Conservation (phyloP, 2,888 invertebrate genomes). For the Ametastegia equiseti region DNA sequence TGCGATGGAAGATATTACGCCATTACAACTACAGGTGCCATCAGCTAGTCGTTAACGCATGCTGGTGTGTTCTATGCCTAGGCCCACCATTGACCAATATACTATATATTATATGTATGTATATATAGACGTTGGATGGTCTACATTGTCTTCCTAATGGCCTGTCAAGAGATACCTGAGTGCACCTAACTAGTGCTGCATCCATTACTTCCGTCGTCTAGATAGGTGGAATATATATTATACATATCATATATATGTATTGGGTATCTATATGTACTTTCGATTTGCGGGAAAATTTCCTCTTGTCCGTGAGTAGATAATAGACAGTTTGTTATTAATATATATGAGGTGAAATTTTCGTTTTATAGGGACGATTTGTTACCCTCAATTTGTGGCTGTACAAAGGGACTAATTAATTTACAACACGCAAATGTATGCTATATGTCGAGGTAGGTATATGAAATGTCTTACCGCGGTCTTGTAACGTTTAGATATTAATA, state of each 20-base stretch:
- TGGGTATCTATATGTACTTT: background rate
- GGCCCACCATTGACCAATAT: slow-evolving; percentile 24
- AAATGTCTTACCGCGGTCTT: background rate
- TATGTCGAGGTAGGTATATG: background rate
- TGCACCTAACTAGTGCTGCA: slow-evolving; percentile 41
- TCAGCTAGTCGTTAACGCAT: slow-evolving; percentile 35
- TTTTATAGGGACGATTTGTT: background rate
- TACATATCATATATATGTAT: no score
- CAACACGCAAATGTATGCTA: no score
- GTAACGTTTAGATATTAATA: background rate
- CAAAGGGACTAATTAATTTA: background rate
- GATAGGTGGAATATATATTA: background rate
- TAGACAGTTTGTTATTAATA: background rate
- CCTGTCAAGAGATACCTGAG: slow-evolving; percentile 46
- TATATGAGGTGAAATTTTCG: background rate
- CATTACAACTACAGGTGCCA: slow-evolving; percentile 4
- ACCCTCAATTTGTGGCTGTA: background rate
- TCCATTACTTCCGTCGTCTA: slow-evolving; percentile 39
- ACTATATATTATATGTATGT: no score
- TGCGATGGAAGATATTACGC: slow-evolving; percentile 32
- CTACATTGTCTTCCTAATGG: slow-evolving; percentile 45
- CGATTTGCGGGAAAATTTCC: slow-evolving; percentile 9
- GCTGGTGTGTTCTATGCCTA: background rate
- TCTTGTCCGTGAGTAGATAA: background rate
- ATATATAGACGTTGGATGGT: slow-evolving; percentile 27